A percentile compares a stretch with the other conserved stretches of the same genome.
Conservation (phyloP, 2,797 vertebrate genomes). For the Tamandua tetradactyla region DNA sequence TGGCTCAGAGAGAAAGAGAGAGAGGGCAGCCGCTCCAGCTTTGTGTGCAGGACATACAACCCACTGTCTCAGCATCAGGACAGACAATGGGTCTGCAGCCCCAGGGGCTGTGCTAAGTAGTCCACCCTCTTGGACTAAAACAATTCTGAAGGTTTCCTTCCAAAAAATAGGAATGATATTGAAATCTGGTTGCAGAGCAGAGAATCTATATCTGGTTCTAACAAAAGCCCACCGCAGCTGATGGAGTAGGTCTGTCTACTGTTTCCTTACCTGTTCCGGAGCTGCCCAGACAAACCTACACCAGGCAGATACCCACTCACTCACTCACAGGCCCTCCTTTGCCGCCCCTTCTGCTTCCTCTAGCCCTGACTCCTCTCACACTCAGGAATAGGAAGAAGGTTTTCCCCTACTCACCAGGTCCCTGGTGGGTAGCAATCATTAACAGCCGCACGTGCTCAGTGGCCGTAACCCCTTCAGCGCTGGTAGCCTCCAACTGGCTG, state of each 20-base stretch:
- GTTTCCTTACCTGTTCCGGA: neutral
- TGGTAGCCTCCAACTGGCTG: neutral
- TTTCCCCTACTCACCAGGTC: slow-evolving; percentile 78
- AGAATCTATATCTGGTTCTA: neutral
- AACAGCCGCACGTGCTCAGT: slow-evolving; percentile 81
- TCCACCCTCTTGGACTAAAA: neutral
- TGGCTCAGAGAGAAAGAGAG: neutral
- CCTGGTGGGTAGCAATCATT: slow-evolving; percentile 86
- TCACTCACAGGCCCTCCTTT: slow-evolving; percentile 73
- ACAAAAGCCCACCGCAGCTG: slow-evolving; percentile 44
- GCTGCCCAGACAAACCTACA: slow-evolving; percentile 42
- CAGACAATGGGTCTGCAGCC: neutral
- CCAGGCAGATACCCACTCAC: slow-evolving; percentile 37
- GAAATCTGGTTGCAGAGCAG: neutral
- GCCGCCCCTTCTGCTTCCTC: neutral
- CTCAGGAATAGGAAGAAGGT: slow-evolving; percentile 58
- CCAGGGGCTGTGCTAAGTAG: neutral
- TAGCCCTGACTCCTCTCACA: slow-evolving; percentile 52
- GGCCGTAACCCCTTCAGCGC: slow-evolving; percentile 84
- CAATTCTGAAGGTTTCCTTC: neutral
- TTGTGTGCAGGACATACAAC: neutral
- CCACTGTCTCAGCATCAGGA: slow-evolving; percentile 53
- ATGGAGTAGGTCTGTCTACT: neutral
- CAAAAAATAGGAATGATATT: neutral
- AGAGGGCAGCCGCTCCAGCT: neutral